Percentiles rank a stretch among this genome's conserved stretches.
Evolutionary conservation across 2,888 invertebrate species (phyloP).

Genomic region (Nomada goodeniana): DNA sequence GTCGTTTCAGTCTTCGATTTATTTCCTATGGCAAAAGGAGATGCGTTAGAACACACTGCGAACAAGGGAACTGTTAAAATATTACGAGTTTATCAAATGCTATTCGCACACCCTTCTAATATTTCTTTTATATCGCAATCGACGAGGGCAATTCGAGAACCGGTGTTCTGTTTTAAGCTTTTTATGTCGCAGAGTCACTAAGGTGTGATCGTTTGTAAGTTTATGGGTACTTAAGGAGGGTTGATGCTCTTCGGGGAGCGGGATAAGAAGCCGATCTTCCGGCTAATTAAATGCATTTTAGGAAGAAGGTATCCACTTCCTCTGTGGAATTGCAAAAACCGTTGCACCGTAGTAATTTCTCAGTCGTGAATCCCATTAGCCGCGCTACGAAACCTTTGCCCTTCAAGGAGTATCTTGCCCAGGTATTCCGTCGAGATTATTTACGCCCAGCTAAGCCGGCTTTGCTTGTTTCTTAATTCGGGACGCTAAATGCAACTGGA

Average conservation of each 20-base stretch:
- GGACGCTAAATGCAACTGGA: slow-evolving; percentile 37
- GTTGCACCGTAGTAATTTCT: slow-evolving; percentile 35
- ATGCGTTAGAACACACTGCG: too few relatives aligned
- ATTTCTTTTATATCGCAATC: neutral
- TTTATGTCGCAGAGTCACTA: slow-evolving; percentile 36
- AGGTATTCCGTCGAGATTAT: slow-evolving; percentile 30
- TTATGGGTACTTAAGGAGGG: slow-evolving; percentile 58
- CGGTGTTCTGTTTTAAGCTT: slow-evolving; percentile 16
- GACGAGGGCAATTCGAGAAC: too few relatives aligned
- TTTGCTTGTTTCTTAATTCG: slow-evolving; percentile 30
- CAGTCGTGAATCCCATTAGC: slow-evolving; percentile 37
- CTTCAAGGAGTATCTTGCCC: slow-evolving; percentile 22
- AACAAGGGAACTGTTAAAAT: too few relatives aligned
- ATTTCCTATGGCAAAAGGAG: too few relatives aligned
- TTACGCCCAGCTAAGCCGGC: slow-evolving; percentile 37
- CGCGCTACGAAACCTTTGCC: slow-evolving; percentile 7
- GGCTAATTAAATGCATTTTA: slow-evolving; percentile 59
- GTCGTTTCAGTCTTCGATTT: too few relatives aligned
- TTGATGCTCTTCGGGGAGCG: slow-evolving; percentile 20
- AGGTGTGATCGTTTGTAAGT: slow-evolving; percentile 53
- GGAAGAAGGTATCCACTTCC: slow-evolving; percentile 21
- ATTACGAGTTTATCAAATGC: too few relatives aligned
- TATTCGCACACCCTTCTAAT: neutral
- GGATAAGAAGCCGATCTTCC: slow-evolving; percentile 65
- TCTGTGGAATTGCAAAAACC: slow-evolving; percentile 49